Conservation (phyloP, 2,113 vertebrate genomes). For the Xiphias gladius region DNA sequence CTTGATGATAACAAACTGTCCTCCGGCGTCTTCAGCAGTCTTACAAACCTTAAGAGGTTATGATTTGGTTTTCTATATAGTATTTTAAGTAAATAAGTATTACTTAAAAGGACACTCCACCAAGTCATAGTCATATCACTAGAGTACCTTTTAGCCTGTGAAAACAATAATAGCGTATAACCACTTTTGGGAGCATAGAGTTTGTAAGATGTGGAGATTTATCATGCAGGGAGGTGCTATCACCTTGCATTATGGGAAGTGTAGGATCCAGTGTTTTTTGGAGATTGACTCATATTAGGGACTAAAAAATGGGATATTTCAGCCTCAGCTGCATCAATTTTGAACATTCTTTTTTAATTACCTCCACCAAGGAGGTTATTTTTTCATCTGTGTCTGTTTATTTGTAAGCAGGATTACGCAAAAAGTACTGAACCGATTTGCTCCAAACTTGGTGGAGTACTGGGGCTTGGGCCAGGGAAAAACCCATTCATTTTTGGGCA, state of each 20-base stretch:
- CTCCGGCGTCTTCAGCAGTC: constrained; percentile 84
- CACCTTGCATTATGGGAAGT: not conserved
- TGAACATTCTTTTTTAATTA: not conserved
- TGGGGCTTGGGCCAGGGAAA: too few relatives aligned
- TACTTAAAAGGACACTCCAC: not conserved
- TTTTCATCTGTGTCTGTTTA: too few relatives aligned
- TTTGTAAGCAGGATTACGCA: too few relatives aligned
- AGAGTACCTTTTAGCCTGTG: not conserved
- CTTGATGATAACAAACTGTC: constrained; percentile 88
- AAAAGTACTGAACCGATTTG: too few relatives aligned
- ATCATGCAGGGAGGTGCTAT: not conserved
- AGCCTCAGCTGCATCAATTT: not conserved
- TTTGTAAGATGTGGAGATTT: too few relatives aligned
- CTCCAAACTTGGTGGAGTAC: too few relatives aligned
- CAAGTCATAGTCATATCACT: not conserved
- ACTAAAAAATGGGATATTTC: not conserved
- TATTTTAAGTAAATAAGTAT: not conserved
- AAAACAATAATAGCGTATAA: not conserved
- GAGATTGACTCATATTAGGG: not conserved
- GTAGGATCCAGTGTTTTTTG: not conserved
- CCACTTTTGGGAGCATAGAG: too few relatives aligned
- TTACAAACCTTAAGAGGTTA: constrained; percentile 86
- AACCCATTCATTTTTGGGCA: too few relatives aligned
- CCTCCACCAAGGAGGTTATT: too few relatives aligned
- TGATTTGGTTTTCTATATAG: not conserved